These are phyloP conservation scores for Drosophila gunungcola DNA, from an alignment of 1,140 invertebrate genomes.

Conservation along the genomic window DNA sequence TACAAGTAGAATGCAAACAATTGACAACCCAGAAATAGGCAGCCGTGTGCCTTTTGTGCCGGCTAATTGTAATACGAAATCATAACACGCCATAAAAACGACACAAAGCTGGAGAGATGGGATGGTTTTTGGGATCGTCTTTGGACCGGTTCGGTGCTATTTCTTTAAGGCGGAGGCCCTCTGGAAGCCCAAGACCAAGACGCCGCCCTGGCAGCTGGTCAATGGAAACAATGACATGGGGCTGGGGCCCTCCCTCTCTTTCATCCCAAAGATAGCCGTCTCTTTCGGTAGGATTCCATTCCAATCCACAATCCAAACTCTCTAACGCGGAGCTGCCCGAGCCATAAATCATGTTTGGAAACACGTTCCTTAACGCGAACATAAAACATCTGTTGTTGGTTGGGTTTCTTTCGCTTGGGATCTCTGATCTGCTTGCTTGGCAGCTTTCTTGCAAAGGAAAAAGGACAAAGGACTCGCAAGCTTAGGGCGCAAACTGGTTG, in stretches of 20 bases:
- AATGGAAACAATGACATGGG: slow-evolving; percentile 66
- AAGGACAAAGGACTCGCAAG: slow-evolving; percentile 74
- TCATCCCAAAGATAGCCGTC: not conserved
- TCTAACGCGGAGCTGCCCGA: slow-evolving; percentile 49
- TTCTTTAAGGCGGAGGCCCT: slow-evolving; percentile 9
- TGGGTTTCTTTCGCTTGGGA: slow-evolving; percentile 14
- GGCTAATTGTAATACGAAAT: slow-evolving; percentile 81
- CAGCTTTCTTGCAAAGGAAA: slow-evolving; percentile 69
- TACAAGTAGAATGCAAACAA: slow-evolving; percentile 50
- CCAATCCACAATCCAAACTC: slow-evolving; percentile 2
- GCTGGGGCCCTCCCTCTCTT: slow-evolving; percentile 13
- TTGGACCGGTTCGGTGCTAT: slow-evolving; percentile 43
- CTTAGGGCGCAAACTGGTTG: slow-evolving; percentile 80
- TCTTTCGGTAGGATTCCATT: slow-evolving; percentile 28
- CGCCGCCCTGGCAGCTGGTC: slow-evolving; percentile 66
- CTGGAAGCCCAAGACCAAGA: slow-evolving; percentile 53
- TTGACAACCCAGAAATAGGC: slow-evolving; percentile 54
- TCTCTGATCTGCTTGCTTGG: slow-evolving; percentile 44
- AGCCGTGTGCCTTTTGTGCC: slow-evolving; percentile 71
- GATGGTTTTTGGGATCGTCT: slow-evolving; percentile 17
- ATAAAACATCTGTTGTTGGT: slow-evolving; percentile 71
- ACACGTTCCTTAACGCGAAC: slow-evolving; percentile 64
- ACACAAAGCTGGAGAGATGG: slow-evolving; percentile 61
- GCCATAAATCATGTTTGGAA: slow-evolving; percentile 79
- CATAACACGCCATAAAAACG: slow-evolving; percentile 81